phyloP scores from a whole-genome alignment of 2,113 vertebrate genomes.

The Ifrita kowaldi region DNA sequence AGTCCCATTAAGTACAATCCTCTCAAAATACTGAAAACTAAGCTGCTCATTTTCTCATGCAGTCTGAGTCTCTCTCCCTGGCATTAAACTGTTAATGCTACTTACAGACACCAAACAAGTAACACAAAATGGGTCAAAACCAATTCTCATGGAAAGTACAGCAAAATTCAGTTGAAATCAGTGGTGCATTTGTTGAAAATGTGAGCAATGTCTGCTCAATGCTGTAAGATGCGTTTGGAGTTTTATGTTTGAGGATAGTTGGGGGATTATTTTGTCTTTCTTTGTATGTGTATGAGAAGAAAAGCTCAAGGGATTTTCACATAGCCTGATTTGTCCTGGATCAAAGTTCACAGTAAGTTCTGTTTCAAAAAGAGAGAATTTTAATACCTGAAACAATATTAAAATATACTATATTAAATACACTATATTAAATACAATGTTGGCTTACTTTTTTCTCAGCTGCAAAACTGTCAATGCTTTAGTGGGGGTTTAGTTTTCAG shows the following conservation, averaged over 20 bases:
- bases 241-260: neutral
- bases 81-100: constrained; percentile 46
- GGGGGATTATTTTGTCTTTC: neutral
- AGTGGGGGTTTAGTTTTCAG: neutral
- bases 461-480: neutral
- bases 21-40: constrained; percentile 36
- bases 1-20: constrained; percentile 7
- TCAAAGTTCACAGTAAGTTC: neutral
- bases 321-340: neutral
- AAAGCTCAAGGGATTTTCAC: neutral
- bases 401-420: neutral
- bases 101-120: neutral
- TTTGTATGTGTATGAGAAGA: neutral
- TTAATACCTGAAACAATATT: neutral
- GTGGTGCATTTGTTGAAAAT: neutral
- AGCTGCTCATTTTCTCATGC: constrained; percentile 14
- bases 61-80: neutral
- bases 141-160: neutral
- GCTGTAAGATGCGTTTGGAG: neutral
- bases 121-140: neutral
- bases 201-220: neutral
- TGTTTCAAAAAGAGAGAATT: neutral
- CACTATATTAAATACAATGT: neutral
- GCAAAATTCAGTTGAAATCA: neutral
- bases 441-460: neutral